Percentiles rank a stretch among this genome's conserved stretches.
Conservation (phyloP, 2,797 vertebrate species). For the Sylvia borin region DNA sequence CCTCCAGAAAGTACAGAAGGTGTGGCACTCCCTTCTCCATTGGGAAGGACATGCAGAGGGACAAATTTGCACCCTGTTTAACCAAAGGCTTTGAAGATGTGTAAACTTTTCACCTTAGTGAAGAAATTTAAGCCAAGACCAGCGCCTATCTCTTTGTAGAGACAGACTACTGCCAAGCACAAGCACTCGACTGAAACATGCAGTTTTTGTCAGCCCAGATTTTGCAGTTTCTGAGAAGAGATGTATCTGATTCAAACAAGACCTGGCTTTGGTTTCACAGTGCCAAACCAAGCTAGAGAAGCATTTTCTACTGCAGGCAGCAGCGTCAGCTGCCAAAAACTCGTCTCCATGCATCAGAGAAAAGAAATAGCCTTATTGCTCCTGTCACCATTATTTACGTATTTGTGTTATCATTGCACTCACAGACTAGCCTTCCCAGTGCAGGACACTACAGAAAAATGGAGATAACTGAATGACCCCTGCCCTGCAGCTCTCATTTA, state of each 20-base stretch:
- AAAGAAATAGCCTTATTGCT: neutral
- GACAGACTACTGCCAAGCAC: accelerated
- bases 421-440: neutral
- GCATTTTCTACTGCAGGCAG: neutral
- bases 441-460: neutral
- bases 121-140: neutral
- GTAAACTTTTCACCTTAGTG: neutral
- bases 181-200: accelerated
- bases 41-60: neutral
- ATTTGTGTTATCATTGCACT: neutral
- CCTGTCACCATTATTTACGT: neutral
- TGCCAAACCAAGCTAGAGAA: neutral
- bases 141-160: neutral
- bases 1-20: neutral
- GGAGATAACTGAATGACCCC: neutral
- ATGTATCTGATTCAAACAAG: neutral
- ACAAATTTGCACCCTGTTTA: neutral
- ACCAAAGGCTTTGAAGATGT: neutral
- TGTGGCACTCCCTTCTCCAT: accelerated
- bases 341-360: neutral
- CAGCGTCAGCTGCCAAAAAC: neutral
- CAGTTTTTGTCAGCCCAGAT: neutral
- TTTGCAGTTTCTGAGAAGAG: neutral
- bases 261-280: neutral
- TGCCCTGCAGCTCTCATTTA: neutral